These are phyloP conservation scores for Dissostichus mawsoni DNA, from an alignment of 2,113 vertebrate species.

Conservation along the genomic window DNA sequence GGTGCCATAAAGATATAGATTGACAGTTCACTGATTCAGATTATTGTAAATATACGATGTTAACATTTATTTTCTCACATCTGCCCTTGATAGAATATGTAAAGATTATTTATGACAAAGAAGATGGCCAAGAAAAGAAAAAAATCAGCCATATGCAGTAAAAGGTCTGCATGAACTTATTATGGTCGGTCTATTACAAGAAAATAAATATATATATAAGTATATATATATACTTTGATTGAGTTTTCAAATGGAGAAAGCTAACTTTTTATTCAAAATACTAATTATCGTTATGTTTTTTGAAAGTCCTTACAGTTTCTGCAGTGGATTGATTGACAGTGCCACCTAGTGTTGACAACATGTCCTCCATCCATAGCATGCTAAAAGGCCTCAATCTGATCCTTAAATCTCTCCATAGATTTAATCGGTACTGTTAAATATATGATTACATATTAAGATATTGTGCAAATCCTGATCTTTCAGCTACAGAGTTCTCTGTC, in stretches of 20 bases:
- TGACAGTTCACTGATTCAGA: conserved; percentile 42
- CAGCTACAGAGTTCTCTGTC: conserved; percentile 50
- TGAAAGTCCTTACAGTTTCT: not conserved
- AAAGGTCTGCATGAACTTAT: conserved; percentile 37
- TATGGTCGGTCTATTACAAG: not conserved
- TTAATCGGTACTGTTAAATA: conserved; percentile 60
- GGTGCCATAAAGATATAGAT: conserved; percentile 51
- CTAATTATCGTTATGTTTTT: conserved; percentile 5
- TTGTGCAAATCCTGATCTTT: conserved; percentile 52
- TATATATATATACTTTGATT: not conserved
- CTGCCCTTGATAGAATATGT: conserved; percentile 55
- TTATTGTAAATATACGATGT: conserved; percentile 68
- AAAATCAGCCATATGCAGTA: conserved; percentile 39
- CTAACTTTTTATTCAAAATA: conserved; percentile 5
- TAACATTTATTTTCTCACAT: conserved; percentile 65
- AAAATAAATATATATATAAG: conserved; percentile 3
- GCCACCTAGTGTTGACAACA: conserved; percentile 59
- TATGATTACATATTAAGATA: conserved; percentile 41
- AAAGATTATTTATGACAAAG: conserved; percentile 73
- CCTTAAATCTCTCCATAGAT: conserved; percentile 39
- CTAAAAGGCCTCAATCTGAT: conserved; percentile 52
- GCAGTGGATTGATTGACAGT: conserved; percentile 47
- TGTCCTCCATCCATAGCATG: conserved; percentile 66
- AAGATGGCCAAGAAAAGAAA: conserved; percentile 44
- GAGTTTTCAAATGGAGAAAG: not conserved